Conservation (phyloP, 2,797 vertebrate species). For the Darevskia nairensis region DNA sequence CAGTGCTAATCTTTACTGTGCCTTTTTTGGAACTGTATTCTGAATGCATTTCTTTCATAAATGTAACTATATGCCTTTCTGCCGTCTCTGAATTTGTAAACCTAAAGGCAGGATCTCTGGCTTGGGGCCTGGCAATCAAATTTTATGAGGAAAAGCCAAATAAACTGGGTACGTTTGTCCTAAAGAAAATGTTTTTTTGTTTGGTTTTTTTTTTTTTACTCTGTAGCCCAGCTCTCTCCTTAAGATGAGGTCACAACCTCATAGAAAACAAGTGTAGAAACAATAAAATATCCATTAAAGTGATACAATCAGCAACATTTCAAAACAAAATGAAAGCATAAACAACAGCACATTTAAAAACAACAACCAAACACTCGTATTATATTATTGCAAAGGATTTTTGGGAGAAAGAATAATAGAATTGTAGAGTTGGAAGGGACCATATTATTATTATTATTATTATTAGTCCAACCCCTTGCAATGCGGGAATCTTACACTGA, state of each 20-base stretch:
- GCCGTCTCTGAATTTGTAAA: background rate
- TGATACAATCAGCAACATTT: background rate
- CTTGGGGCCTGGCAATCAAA: background rate
- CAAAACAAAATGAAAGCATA: background rate
- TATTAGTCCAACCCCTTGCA: too few species aligned
- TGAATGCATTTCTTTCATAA: slow-evolving; percentile 7
- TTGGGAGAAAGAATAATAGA: too few species aligned
- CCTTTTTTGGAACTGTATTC: background rate
- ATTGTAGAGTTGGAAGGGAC: too few species aligned
- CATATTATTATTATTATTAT: too few species aligned
- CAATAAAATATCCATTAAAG: background rate
- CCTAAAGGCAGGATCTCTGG: background rate
- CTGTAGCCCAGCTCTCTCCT: background rate
- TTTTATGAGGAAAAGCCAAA: background rate
- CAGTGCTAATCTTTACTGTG: background rate
- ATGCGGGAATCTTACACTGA: too few species aligned
- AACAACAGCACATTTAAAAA: background rate
- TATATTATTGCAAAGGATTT: too few species aligned
- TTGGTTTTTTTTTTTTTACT: background rate
- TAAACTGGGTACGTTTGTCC: background rate
- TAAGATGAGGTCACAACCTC: background rate
- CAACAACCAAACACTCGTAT: background rate
- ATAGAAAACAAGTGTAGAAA: background rate
- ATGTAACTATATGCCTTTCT: background rate
- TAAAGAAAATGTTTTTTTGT: background rate